phyloP scores from a whole-genome alignment of 1,140 invertebrate species.

The Drosophila baimaii region DNA sequence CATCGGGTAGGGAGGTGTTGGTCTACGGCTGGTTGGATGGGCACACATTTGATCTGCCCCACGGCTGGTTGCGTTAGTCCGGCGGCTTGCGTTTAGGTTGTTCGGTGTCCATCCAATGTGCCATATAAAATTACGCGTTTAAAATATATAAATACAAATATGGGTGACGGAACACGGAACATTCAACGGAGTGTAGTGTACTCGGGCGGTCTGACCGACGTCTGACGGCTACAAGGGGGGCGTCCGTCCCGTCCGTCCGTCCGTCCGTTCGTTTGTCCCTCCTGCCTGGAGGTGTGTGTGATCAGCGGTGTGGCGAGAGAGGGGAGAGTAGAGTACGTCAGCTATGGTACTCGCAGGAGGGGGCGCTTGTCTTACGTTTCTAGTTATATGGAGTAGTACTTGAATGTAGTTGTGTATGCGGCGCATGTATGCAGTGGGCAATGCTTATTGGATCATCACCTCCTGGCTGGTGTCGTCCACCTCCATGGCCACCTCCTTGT shows the following conservation, averaged over 20 bases:
- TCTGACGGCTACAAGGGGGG: slow-evolving; percentile 19
- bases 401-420: slow-evolving; percentile 59
- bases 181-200: slow-evolving; percentile 21
- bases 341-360: slow-evolving; percentile 14
- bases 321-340: slow-evolving; percentile 11
- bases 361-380: slow-evolving; percentile 21
- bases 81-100: not conserved
- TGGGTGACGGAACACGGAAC: slow-evolving; percentile 10
- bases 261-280: too few species aligned
- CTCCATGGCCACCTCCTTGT: slow-evolving; percentile 81
- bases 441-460: slow-evolving; percentile 80
- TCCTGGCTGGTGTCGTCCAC: slow-evolving; percentile 83
- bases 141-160: slow-evolving; percentile 47
- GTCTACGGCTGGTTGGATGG: not conserved
- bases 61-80: not conserved
- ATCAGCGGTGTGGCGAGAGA: slow-evolving; percentile 8
- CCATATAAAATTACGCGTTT: slow-evolving; percentile 13
- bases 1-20: not conserved
- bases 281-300: not conserved
- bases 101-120: not conserved
- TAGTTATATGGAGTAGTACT: slow-evolving; percentile 55
- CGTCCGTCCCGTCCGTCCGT: too few species aligned
- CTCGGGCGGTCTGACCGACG: slow-evolving; percentile 4
- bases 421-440: slow-evolving; percentile 4
- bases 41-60: not conserved